Evolutionary conservation across 2,113 vertebrate genomes (phyloP).

Genomic region (Thamnaconus septentrionalis): DNA sequence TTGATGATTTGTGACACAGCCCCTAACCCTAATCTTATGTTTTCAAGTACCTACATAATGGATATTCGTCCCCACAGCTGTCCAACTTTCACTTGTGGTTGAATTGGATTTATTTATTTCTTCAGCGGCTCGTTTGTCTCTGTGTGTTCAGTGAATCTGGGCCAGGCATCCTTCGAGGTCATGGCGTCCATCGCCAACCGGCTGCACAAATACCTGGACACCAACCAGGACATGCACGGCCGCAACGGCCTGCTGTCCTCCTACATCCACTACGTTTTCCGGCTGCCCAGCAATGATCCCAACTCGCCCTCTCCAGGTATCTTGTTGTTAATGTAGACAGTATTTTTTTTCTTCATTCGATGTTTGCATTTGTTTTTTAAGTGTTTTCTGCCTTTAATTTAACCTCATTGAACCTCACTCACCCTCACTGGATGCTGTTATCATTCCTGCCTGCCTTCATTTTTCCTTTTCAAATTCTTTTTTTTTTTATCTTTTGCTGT

Average conservation of each 20-base stretch:
- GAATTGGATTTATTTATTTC: neutral
- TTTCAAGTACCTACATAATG: no score
- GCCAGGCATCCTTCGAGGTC: slow-evolving; percentile 95
- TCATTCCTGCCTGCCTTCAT: slow-evolving; percentile 44
- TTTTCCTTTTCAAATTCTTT: slow-evolving; percentile 38
- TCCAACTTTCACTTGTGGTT: no score
- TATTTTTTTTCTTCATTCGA: slow-evolving; percentile 6
- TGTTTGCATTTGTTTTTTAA: slow-evolving; percentile 22
- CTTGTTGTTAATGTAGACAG: neutral
- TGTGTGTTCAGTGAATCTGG: slow-evolving; percentile 87
- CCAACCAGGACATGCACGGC: slow-evolving; percentile 95
- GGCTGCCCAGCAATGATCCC: slow-evolving; percentile 90
- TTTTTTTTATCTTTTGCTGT: slow-evolving; percentile 48
- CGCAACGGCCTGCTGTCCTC: slow-evolving; percentile 95
- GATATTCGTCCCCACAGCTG: no score
- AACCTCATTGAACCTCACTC: slow-evolving; percentile 28
- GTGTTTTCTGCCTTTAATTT: slow-evolving; percentile 36
- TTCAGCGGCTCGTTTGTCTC: neutral
- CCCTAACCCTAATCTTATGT: no score
- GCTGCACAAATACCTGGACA: slow-evolving; percentile 95
- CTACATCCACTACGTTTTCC: slow-evolving; percentile 96
- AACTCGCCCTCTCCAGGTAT: slow-evolving; percentile 93
- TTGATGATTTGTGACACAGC: no score
- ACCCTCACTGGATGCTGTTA: slow-evolving; percentile 24
- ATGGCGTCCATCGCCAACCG: slow-evolving; percentile 97